Conservation (phyloP, 2,888 invertebrate genomes). For the Phengaris arion region DNA sequence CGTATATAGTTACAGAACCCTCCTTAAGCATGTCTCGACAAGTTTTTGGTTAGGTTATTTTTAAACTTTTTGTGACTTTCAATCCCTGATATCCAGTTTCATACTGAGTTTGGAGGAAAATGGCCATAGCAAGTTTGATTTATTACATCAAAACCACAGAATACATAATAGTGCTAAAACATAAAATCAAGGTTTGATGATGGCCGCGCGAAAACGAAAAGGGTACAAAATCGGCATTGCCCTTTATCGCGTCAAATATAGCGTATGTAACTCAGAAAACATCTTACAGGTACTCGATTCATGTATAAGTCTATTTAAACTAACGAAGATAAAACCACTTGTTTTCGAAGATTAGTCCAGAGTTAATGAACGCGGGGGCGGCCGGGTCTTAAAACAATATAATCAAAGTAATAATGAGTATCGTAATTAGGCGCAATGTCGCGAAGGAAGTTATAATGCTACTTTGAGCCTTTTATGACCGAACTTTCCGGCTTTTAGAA, state of each 20-base stretch:
- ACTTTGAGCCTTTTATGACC: conserved; percentile 28
- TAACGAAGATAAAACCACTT: conserved; percentile 13
- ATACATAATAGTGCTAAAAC: too few species aligned
- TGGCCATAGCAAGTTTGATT: too few species aligned
- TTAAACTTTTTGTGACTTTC: too few species aligned
- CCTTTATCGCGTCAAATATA: background rate
- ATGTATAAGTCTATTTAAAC: conserved; percentile 4
- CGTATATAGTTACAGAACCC: too few species aligned
- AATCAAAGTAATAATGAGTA: conserved; percentile 19
- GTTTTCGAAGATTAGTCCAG: background rate
- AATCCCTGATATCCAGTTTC: too few species aligned
- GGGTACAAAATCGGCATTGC: too few species aligned
- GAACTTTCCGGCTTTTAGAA: conserved; percentile 22
- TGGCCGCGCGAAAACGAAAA: too few species aligned
- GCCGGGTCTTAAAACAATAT: conserved; percentile 17
- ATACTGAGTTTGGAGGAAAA: too few species aligned
- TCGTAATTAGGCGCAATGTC: conserved; percentile 26
- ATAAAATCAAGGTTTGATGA: too few species aligned
- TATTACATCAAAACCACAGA: too few species aligned
- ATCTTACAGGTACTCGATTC: background rate
- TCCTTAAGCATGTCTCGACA: too few species aligned
- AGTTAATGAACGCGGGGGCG: background rate
- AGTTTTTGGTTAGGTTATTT: too few species aligned
- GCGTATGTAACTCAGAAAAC: background rate
- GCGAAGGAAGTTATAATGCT: conserved; percentile 26